These are phyloP conservation scores for Mylabris phalerata DNA, from an alignment of 1,140 invertebrate species.

Conservation along the genomic window DNA sequence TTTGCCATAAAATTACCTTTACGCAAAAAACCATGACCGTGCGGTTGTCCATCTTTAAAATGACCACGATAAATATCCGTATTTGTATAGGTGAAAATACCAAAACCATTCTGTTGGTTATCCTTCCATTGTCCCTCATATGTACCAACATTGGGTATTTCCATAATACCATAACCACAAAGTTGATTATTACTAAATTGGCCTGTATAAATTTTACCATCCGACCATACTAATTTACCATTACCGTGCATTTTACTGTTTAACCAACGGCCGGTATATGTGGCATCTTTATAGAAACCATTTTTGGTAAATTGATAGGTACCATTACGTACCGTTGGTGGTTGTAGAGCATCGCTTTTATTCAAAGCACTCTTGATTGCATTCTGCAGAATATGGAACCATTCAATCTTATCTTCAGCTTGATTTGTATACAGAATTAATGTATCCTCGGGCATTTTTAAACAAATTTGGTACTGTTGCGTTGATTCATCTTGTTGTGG, in stretches of 20 bases:
- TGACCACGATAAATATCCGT: slow-evolving; percentile 77
- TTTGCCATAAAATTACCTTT: slow-evolving; percentile 70
- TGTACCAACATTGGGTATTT: slow-evolving; percentile 53
- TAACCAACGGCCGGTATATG: slow-evolving; percentile 68
- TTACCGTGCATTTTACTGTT: slow-evolving; percentile 75
- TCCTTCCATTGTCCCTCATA: slow-evolving; percentile 83
- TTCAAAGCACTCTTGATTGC: slow-evolving; percentile 55
- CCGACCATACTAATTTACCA: slow-evolving; percentile 73
- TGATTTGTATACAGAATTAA: slow-evolving; percentile 59
- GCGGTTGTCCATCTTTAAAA: slow-evolving; percentile 73
- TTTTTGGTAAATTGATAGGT: slow-evolving; percentile 61
- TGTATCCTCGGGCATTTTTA: slow-evolving; percentile 72
- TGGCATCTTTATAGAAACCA: slow-evolving; percentile 63
- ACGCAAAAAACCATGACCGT: slow-evolving; percentile 76
- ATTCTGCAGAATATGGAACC: slow-evolving; percentile 63
- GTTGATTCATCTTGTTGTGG: slow-evolving; percentile 38
- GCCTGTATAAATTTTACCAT: slow-evolving; percentile 71
- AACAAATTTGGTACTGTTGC: slow-evolving; percentile 30
- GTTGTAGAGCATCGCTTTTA: slow-evolving; percentile 48
- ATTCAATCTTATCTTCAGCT: slow-evolving; percentile 67
- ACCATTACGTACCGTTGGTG: slow-evolving; percentile 64
- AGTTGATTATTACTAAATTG: slow-evolving; percentile 69
- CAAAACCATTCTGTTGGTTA: slow-evolving; percentile 74
- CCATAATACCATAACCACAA: slow-evolving; percentile 66
- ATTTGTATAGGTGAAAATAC: slow-evolving; percentile 59